phyloP scores from a whole-genome alignment of 1,140 invertebrate genomes.

The Steinernema khuongi region DNA sequence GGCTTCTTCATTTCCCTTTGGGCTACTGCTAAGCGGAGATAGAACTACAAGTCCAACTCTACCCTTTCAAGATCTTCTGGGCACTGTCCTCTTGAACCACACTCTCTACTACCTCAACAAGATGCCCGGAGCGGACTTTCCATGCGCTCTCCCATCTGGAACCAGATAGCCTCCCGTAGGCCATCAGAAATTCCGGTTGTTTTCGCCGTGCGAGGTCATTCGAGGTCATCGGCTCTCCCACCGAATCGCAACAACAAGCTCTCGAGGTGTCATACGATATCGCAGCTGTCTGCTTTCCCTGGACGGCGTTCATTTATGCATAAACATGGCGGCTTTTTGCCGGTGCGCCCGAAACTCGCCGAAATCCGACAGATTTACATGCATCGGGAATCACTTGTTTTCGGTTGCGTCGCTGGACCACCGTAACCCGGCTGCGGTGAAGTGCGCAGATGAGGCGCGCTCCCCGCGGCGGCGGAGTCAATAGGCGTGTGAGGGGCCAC shows the following conservation, averaged over 20 bases:
- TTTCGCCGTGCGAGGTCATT: not conserved
- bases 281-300: not conserved
- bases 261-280: constrained; percentile 8
- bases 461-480: not conserved
- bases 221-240: not conserved
- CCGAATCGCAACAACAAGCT: not conserved
- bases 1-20: too few relatives aligned
- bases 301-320: constrained; percentile 11
- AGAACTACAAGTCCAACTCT: too few relatives aligned
- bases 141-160: too few relatives aligned
- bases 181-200: too few relatives aligned
- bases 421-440: not conserved
- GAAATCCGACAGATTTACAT: constrained; percentile 17
- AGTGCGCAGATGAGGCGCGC: not conserved
- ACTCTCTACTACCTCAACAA: too few relatives aligned
- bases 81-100: too few relatives aligned
- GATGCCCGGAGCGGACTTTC: too few relatives aligned
- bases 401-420: not conserved
- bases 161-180: too few relatives aligned
- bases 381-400: constrained; percentile 5
- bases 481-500: not conserved
- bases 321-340: not conserved
- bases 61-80: too few relatives aligned
- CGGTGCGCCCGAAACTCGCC: not conserved
- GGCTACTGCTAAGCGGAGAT: too few relatives aligned